phyloP scores from a whole-genome alignment of 2,888 invertebrate genomes.

The Graphium colonna region DNA sequence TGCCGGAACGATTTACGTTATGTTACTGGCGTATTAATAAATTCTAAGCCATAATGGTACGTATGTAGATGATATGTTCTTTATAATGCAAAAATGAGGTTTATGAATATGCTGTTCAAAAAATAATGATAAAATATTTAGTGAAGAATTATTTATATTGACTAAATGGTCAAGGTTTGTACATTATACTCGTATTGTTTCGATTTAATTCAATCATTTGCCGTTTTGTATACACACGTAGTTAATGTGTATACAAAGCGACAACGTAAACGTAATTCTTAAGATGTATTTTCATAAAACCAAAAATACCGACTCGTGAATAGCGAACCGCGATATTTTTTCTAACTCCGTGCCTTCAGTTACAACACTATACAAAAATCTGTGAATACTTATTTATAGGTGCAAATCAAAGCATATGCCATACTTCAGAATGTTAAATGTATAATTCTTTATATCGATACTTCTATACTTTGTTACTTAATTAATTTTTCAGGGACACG shows the following conservation, averaged over 20 bases:
- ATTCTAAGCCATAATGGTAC: neutral
- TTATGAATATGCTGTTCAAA: too few species aligned
- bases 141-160: neutral
- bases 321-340: too few species aligned
- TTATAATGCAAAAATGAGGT: neutral
- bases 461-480: neutral
- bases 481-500: neutral
- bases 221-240: neutral
- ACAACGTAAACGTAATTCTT: too few species aligned
- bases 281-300: too few species aligned
- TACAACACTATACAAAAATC: too few species aligned
- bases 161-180: neutral
- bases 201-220: neutral
- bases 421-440: neutral
- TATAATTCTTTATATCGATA: neutral
- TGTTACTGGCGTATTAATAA: neutral
- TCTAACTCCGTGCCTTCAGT: too few species aligned
- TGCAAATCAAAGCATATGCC: too few species aligned
- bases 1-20: neutral
- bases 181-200: neutral
- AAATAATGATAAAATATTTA: neutral
- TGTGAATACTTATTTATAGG: too few species aligned
- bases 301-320: too few species aligned
- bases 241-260: neutral
- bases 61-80: neutral